Percentiles rank a stretch among this genome's conserved stretches.
Evolutionary conservation across 2,888 invertebrate genomes (phyloP).

Genomic region (Drosophila glabriapex): DNA sequence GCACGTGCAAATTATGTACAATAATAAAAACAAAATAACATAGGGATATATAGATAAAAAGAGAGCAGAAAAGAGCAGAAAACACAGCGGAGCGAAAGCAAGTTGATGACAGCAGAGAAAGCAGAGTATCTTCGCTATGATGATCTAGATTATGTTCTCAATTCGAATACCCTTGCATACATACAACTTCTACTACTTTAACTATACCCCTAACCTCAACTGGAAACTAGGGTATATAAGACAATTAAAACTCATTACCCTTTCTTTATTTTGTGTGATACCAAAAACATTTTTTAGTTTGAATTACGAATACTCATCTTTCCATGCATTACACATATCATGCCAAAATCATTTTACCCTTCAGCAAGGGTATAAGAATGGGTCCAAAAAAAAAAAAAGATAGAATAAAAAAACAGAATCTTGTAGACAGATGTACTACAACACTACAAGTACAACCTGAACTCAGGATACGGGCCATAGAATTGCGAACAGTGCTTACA

Average conservation of each 20-base stretch:
- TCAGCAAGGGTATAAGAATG: conserved; percentile 37
- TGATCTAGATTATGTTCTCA: not conserved
- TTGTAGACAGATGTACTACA: conserved; percentile 26
- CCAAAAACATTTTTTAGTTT: not conserved
- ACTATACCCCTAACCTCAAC: not conserved
- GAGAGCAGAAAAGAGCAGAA: not conserved
- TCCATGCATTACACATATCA: too few species aligned
- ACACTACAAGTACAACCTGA: conserved; percentile 38
- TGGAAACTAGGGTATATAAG: not conserved
- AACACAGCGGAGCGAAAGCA: conserved; percentile 5
- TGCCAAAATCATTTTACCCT: not conserved
- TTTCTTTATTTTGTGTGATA: not conserved
- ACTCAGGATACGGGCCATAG: conserved; percentile 32
- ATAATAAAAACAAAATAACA: conserved; percentile 57
- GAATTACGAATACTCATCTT: not conserved
- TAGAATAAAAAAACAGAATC: conserved; percentile 30
- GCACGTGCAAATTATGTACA: conserved; percentile 82
- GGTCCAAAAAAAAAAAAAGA: conserved; percentile 18
- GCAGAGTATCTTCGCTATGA: not conserved
- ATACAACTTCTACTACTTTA: not conserved
- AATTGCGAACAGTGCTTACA: conserved; percentile 9
- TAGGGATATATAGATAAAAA: conserved; percentile 2
- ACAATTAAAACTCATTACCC: not conserved
- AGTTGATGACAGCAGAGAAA: not conserved
- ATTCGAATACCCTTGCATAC: not conserved